Evolutionary conservation across 1,140 invertebrate genomes (phyloP), one percentile per base, ranked within the genome.

Genomic region (Tetramorium parvispinum): DNA sequence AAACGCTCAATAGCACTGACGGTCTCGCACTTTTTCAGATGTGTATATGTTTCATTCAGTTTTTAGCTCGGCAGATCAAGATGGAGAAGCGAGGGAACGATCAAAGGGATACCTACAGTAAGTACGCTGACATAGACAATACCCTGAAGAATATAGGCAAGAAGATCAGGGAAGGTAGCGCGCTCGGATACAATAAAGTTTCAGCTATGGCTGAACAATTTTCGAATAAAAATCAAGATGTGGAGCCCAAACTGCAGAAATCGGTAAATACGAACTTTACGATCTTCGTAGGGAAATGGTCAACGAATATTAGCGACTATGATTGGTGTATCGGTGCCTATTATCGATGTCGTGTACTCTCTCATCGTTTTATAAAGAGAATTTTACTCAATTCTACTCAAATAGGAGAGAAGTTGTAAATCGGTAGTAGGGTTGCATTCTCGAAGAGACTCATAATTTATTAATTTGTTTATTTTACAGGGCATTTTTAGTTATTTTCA

Each of bases 141-240:
- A 97, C 97, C 2, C 95, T 99, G 61, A 97, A 97, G 92, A 97
- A 96, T 92, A 95, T 98, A 68, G 97, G 98, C 90, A 96, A 96
- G 92, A 98, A 98, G 93, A 95, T 98, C 49, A 97, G 97, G 94
- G 97, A 98, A 94, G 97, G 98, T 83, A 97, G 96, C 88, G 95
- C 96, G 55, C 94, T 98, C 79, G 97, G 97, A 10, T 96, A 96
- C 88, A 98, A 98, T 95, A 98, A 98, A 95, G 98, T 98, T n/a
- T 98, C 97, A 46, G 97, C 97, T 49, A 97, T 98, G 96, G 98
- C 98, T 32, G 97, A 98, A 86, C 97, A 98, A 92, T 96, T 98
- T 91, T 96, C 96, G 24, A 96, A 95, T 85, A 97, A 97, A 92
- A 96, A 96, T 94, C 96, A 96, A 85, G 96, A 97, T 77, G 91